phyloP scores from a whole-genome alignment of 2,888 invertebrate genomes.

The Brachylomia viminalis region DNA sequence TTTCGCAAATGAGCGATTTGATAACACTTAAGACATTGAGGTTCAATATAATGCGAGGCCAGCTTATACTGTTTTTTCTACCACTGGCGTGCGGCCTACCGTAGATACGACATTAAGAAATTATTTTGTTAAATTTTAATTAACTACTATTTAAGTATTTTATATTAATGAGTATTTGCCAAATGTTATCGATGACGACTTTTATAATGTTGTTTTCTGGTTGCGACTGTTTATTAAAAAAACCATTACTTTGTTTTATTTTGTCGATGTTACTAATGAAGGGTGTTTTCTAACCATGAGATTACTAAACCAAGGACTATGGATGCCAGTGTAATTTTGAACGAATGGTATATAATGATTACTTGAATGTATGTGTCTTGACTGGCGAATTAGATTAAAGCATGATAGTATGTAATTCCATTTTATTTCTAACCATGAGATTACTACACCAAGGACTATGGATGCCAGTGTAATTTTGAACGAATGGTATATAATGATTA shows the following conservation, averaged over 20 bases:
- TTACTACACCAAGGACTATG: background rate
- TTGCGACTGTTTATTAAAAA: background rate
- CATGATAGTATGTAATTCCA: too few species aligned
- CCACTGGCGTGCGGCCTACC: background rate
- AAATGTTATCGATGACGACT: background rate
- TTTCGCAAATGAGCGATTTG: too few species aligned
- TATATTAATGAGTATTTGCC: constrained; percentile 25
- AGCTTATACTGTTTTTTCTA: background rate
- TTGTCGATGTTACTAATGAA: background rate
- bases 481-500: background rate
- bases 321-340: background rate
- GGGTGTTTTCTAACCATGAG: background rate
- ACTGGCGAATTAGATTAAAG: background rate
- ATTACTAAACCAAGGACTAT: background rate
- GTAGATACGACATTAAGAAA: background rate
- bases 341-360: background rate
- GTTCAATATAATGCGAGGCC: background rate
- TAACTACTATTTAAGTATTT: background rate
- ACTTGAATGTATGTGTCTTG: background rate
- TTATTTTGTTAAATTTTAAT: background rate
- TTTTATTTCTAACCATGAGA: background rate
- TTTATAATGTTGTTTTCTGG: background rate
- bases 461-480: background rate
- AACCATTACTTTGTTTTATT: background rate
- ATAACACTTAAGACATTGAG: background rate